Conservation (phyloP, 2,113 vertebrate genomes). For the Nannospalax galili region DNA sequence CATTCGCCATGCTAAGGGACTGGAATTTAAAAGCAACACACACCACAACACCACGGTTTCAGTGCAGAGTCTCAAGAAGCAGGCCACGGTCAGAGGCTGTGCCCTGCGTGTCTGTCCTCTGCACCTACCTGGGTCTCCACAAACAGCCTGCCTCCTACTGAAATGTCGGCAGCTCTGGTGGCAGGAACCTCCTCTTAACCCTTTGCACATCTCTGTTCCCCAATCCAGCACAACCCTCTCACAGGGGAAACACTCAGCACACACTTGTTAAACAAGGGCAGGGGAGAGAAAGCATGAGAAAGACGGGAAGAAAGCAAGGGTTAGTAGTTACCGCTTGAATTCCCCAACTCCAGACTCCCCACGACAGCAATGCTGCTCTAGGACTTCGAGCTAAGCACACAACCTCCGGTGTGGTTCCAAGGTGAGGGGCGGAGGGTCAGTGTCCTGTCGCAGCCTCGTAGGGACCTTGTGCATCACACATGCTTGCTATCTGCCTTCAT, state of each 20-base stretch:
- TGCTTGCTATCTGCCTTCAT: background rate
- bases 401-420: constrained; percentile 24
- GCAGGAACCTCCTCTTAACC: background rate
- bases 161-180: background rate
- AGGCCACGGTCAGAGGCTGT: background rate
- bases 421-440: constrained; percentile 38
- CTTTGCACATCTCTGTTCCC: background rate
- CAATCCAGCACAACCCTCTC: background rate
- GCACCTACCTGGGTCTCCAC: background rate
- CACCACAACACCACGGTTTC: background rate
- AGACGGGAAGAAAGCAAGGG: constrained; percentile 81
- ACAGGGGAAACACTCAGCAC: background rate
- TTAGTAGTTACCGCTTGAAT: constrained; percentile 70
- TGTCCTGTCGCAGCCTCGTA: background rate
- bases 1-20: background rate
- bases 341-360: background rate
- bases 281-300: constrained; percentile 66
- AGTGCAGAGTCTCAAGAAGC: background rate
- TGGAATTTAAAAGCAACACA: constrained; percentile 51
- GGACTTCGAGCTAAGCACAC: background rate
- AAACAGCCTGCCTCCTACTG: background rate
- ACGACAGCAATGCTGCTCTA: background rate
- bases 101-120: background rate
- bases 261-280: constrained; percentile 56
- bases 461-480: background rate